Evolutionary conservation across 2,797 vertebrate genomes (phyloP).

Genomic region (Pyrocephalus nanus): DNA sequence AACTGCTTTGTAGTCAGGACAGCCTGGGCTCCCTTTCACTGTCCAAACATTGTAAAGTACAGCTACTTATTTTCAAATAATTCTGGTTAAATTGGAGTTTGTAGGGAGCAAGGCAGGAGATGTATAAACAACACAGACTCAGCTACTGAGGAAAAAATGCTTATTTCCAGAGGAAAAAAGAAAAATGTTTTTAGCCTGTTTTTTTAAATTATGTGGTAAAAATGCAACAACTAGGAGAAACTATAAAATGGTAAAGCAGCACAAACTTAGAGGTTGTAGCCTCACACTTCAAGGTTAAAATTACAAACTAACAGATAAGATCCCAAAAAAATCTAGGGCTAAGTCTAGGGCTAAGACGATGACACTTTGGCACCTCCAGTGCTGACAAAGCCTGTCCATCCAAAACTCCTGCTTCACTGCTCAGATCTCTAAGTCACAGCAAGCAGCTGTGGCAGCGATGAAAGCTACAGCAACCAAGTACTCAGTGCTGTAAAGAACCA

Average conservation of each 20-base stretch:
- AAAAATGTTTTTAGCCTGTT: background rate
- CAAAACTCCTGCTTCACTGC: background rate
- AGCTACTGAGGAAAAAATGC: background rate
- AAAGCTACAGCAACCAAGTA: background rate
- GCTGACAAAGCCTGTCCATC: background rate
- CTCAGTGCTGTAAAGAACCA: background rate
- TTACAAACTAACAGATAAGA: background rate
- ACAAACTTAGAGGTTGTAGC: background rate
- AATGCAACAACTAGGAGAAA: background rate
- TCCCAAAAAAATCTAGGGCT: background rate
- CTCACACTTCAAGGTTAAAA: background rate
- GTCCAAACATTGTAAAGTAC: background rate
- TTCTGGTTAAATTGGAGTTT: background rate
- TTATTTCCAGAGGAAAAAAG: background rate
- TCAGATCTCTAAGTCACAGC: background rate
- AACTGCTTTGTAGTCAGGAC: background rate
- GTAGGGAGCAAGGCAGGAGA: background rate
- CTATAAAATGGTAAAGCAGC: background rate
- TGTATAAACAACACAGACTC: background rate
- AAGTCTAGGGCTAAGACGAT: background rate
- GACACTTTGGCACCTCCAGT: background rate
- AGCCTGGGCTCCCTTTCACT: background rate
- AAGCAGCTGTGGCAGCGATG: background rate
- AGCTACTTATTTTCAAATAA: background rate
- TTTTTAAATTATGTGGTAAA: background rate